These are phyloP conservation scores for Tiliacea aurago DNA, from an alignment of 2,888 invertebrate species.

Conservation along the genomic window DNA sequence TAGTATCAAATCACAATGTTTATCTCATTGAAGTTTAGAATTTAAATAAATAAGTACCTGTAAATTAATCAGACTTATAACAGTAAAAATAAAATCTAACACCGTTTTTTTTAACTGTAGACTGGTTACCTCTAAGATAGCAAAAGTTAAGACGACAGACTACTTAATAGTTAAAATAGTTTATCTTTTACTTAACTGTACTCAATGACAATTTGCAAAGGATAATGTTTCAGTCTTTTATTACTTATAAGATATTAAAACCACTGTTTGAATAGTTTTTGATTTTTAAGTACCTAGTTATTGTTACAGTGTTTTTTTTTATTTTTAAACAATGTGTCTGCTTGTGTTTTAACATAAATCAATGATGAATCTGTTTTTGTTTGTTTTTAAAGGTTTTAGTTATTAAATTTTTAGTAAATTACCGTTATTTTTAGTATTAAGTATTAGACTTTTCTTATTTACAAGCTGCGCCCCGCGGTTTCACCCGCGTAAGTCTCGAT, in stretches of 20 bases:
- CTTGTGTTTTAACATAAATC: conserved; percentile 18
- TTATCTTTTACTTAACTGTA: conserved; percentile 51
- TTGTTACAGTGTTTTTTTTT: conserved; percentile 27
- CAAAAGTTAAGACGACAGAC: conserved; percentile 36
- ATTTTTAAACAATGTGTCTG: not conserved
- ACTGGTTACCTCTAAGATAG: conserved; percentile 12
- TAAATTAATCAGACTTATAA: not conserved
- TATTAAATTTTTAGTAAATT: not conserved
- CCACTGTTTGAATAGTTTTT: conserved; percentile 25
- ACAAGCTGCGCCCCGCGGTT: too few species aligned
- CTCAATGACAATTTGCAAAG: conserved; percentile 49
- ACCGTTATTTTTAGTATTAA: not conserved
- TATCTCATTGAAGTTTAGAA: not conserved
- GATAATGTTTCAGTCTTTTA: conserved; percentile 45
- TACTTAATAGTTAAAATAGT: conserved; percentile 38
- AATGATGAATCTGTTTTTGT: conserved; percentile 8
- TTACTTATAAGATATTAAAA: conserved; percentile 44
- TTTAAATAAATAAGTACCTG: not conserved
- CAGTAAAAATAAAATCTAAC: conserved; percentile 18
- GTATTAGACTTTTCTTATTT: too few species aligned
- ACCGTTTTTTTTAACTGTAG: conserved; percentile 9
- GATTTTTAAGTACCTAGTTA: not conserved
- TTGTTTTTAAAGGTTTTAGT: not conserved
- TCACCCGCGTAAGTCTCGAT: too few species aligned
- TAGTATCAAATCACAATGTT: not conserved